A percentile compares a stretch with the other conserved stretches of the same genome.
phyloP scores from a whole-genome alignment of 2,797 vertebrate species.

The Sarcophilus harrisii region DNA sequence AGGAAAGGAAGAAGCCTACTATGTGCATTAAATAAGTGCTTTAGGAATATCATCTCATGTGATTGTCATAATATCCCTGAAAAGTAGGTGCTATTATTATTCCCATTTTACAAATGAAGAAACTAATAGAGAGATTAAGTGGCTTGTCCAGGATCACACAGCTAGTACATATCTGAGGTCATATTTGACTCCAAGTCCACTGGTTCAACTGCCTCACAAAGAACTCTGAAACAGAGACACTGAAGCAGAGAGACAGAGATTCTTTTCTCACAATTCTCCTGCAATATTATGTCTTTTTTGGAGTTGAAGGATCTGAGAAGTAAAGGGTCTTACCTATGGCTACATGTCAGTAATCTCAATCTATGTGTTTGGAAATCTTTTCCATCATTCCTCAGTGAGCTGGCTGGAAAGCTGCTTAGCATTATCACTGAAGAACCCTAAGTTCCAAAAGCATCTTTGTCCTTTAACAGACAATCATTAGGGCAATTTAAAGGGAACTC shows the following conservation, averaged over 20 bases:
- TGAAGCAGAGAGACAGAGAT: not conserved
- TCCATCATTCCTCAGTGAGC: not conserved
- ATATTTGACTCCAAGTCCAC: not conserved
- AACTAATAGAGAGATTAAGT: not conserved
- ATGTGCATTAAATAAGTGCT: not conserved
- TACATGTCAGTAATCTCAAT: not conserved
- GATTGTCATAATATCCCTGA: not conserved
- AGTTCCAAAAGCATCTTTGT: not conserved
- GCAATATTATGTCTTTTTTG: not conserved
- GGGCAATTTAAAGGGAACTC: not conserved
- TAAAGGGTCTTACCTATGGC: not conserved
- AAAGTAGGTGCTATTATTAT: not conserved
- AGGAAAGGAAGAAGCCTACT: not conserved
- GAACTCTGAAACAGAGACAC: not conserved
- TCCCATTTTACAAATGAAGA: not conserved
- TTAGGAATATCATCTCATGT: not conserved
- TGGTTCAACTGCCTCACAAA: not conserved
- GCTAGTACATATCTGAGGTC: not conserved
- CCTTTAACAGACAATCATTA: not conserved
- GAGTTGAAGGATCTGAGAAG: not conserved
- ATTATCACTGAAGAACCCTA: not conserved
- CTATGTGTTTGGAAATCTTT: not conserved
- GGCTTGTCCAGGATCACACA: not conserved
- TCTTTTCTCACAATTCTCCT: not conserved
- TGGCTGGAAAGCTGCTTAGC: not conserved